Conservation (phyloP, 2,113 vertebrate genomes). For the Dermatemys mawii region DNA sequence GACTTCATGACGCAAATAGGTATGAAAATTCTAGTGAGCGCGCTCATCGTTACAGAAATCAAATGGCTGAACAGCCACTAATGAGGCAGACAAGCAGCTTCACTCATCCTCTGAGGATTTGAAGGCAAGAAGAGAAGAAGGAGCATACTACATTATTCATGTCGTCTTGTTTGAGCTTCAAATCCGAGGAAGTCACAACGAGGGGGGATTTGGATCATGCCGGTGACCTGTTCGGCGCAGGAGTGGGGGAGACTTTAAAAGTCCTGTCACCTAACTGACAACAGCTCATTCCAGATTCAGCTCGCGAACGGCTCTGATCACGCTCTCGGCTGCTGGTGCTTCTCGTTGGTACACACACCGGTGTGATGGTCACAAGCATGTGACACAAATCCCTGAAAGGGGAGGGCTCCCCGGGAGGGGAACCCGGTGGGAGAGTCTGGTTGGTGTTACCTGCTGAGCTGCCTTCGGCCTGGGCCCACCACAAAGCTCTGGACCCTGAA, state of each 20-base stretch:
- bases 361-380: neutral
- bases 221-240: constrained; percentile 66
- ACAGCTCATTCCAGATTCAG: constrained; percentile 21
- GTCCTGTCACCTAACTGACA: constrained; percentile 28
- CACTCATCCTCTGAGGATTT: constrained; percentile 86
- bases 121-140: constrained; percentile 82
- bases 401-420: neutral
- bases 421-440: neutral
- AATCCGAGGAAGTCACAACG: constrained; percentile 58
- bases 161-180: constrained; percentile 80
- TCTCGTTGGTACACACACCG: neutral
- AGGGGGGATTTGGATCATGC: constrained; percentile 75
- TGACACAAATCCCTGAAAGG: neutral
- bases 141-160: constrained; percentile 86
- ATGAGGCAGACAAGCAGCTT: constrained; percentile 90
- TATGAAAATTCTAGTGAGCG: constrained; percentile 81
- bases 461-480: neutral
- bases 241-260: neutral
- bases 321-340: fast-evolving
- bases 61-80: constrained; percentile 87
- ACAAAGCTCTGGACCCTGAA: neutral
- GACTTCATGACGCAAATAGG: constrained; percentile 77
- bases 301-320: neutral
- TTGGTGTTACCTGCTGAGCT: neutral
- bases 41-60: constrained; percentile 85